Percentiles rank a stretch among this genome's conserved stretches.
These are phyloP conservation scores for Astyanax mexicanus DNA, from an alignment of 2,797 vertebrate species.

Conservation along the genomic window DNA sequence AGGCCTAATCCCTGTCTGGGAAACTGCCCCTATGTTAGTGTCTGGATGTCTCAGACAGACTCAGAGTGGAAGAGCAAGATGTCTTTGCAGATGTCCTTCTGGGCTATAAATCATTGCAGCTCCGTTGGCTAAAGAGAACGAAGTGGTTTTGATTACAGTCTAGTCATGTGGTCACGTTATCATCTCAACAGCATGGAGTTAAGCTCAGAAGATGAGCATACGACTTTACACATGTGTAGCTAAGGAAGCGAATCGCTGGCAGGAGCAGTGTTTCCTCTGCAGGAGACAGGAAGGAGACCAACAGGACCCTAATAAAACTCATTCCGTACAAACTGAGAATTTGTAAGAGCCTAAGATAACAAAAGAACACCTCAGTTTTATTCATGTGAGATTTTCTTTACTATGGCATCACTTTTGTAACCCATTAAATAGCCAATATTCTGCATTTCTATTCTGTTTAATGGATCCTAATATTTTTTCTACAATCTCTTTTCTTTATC, in stretches of 20 bases:
- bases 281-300: background rate
- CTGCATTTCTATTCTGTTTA: too few relatives aligned
- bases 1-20: too few relatives aligned
- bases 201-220: background rate
- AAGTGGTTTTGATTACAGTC: background rate
- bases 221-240: background rate
- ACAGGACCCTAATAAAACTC: background rate
- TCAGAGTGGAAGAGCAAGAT: background rate
- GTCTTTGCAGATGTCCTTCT: conserved; percentile 33
- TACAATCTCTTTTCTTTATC: too few relatives aligned
- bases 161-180: background rate
- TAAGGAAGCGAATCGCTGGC: background rate
- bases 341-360: background rate
- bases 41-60: background rate
- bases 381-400: too few relatives aligned
- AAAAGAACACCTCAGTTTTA: background rate
- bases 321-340: background rate
- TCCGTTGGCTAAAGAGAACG: background rate
- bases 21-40: too few relatives aligned
- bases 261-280: background rate
- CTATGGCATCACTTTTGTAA: too few relatives aligned
- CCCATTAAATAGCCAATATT: too few relatives aligned
- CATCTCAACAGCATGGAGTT: background rate
- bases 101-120: conserved; percentile 37
- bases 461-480: too few relatives aligned